Evolutionary conservation across 2,113 vertebrate genomes (phyloP), one percentile per base, ranked within the genome.

Genomic region (Phycodurus eques): DNA sequence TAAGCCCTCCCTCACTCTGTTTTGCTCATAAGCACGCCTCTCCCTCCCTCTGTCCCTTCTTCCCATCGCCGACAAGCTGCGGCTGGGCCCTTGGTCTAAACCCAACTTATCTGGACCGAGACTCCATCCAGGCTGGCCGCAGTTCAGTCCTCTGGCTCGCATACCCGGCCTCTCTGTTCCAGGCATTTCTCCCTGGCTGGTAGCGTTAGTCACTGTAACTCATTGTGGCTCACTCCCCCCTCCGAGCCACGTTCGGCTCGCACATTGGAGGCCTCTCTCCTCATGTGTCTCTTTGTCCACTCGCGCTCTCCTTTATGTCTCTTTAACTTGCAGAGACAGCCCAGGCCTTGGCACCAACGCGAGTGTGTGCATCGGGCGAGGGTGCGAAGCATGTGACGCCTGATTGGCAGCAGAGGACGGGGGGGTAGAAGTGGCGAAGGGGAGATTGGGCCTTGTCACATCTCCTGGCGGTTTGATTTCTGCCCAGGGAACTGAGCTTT

Each of bases 61-160:
- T 75, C 78, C 74, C 60, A 42, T 35, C 80, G 74, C 78, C 76
- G 78, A 84, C 53, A 66, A 75, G 73, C 85, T 88, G 77, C 85
- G 82, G 85, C 81, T 71, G 77, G 83, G 85, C 78, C 81, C 75
- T 80, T 88, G 87, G 87, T 89, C 70, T 77, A 66, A 81, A 82
- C 84, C 90, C 86, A 89, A 81, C 81, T 80, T 84, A 88, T 88
- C 83, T 91, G 88, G 86, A 86, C 85, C 1, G 65, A 84, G 79
- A 86, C 89, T 80, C 82, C 83, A 78, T 87, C 85, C 83, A 86
- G 81, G 75, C 81, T 91, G 90, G 90, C 88, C 71, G 71, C 72
- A 73, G 76, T 83, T 87, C 85, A 83, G 82, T 84, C 86, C 84
- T 80, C 87, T 88, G 90, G 90, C 85, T 89, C 81, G 76, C 54